Evolutionary conservation across 2,888 invertebrate genomes (phyloP).

Genomic region (Drosophila nigricruria): DNA sequence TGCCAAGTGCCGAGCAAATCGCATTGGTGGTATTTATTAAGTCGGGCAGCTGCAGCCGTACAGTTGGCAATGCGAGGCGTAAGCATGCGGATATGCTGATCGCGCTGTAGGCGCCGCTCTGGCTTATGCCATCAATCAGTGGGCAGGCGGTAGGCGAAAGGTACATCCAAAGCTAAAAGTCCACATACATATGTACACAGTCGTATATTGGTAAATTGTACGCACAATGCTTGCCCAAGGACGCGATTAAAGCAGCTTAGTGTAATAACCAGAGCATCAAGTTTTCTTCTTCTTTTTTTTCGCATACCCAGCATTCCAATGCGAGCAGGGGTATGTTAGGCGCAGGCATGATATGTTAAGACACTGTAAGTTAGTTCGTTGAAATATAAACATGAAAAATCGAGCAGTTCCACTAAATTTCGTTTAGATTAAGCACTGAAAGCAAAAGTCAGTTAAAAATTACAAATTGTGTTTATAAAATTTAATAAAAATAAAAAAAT

Average conservation of each 20-base stretch:
- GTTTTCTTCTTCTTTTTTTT: conserved; percentile 26
- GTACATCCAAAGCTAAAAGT: background rate
- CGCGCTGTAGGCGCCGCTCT: conserved; percentile 29
- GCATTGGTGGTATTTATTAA: conserved; percentile 64
- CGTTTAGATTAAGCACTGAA: background rate
- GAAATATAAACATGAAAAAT: background rate
- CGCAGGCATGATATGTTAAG: background rate
- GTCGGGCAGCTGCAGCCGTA: conserved; percentile 31
- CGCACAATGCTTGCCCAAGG: conserved; percentile 60
- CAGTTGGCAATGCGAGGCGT: conserved; percentile 32
- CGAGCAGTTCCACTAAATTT: background rate
- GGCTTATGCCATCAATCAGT: conserved; percentile 68
- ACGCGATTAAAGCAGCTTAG: conserved; percentile 74
- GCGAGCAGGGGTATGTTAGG: background rate
- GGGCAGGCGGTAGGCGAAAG: conserved; percentile 23
- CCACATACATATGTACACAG: background rate
- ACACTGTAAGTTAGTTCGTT: background rate
- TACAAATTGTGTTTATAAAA: background rate
- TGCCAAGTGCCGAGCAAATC: conserved; percentile 24
- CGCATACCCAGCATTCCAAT: conserved; percentile 4
- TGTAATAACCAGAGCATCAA: conserved; percentile 48
- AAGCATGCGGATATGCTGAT: conserved; percentile 54
- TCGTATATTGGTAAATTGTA: conserved; percentile 14
- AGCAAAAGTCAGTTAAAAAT: conserved; percentile 4
- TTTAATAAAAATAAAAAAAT: conserved; percentile 1